These are phyloP conservation scores for Metopolophium dirhodum DNA, from an alignment of 1,140 invertebrate genomes.

Conservation along the genomic window DNA sequence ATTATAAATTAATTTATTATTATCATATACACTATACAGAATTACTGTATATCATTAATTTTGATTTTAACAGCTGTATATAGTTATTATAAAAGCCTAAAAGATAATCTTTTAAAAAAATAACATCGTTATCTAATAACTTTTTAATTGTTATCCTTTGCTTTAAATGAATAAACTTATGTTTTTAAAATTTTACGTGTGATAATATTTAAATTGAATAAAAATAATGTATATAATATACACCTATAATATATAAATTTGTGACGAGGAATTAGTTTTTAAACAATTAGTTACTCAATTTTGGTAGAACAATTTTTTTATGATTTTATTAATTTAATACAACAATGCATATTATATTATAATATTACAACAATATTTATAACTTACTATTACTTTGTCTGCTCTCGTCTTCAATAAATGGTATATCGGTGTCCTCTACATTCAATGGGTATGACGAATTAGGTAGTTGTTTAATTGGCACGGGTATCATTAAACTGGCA, in stretches of 20 bases:
- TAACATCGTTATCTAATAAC: not conserved
- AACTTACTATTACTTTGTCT: constrained; percentile 53
- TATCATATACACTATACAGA: not conserved
- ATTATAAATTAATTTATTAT: not conserved
- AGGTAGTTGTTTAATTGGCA: constrained; percentile 66
- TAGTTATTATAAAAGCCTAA: not conserved
- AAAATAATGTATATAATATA: too few relatives aligned
- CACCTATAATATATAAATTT: too few relatives aligned
- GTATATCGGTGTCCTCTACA: constrained; percentile 74
- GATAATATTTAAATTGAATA: too few relatives aligned
- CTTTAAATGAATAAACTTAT: too few relatives aligned
- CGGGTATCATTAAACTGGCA: constrained; percentile 79
- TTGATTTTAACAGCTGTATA: not conserved
- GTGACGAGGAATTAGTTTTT: not conserved
- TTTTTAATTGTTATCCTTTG: not conserved
- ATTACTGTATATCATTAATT: not conserved
- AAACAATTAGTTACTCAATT: not conserved
- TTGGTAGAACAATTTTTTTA: not conserved
- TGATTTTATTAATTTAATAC: not conserved
- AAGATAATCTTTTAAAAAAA: not conserved
- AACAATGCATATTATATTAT: not conserved
- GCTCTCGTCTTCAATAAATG: constrained; percentile 72
- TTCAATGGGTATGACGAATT: constrained; percentile 63
- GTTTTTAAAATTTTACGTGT: too few relatives aligned
- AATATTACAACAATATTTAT: not conserved